These are phyloP conservation scores for Corythoichthys intestinalis DNA, from an alignment of 2,113 vertebrate species.

Conservation along the genomic window DNA sequence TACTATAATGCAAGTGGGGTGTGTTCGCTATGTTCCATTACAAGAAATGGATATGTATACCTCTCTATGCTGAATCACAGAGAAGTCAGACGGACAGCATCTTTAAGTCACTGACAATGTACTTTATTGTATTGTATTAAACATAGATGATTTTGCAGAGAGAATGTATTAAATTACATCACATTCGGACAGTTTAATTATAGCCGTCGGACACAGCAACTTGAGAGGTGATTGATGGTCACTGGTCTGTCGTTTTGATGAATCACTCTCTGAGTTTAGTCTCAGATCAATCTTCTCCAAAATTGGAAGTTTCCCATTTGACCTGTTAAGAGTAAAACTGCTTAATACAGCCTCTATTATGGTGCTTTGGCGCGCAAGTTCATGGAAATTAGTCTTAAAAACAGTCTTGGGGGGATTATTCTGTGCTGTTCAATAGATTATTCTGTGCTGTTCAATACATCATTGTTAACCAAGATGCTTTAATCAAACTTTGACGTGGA, in stretches of 20 bases:
- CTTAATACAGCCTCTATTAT: neutral
- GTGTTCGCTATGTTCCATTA: neutral
- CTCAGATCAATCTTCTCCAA: neutral
- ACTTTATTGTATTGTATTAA: neutral
- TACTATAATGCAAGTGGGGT: neutral
- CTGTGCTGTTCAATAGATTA: conserved; percentile 11
- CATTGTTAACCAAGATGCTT: conserved; percentile 30
- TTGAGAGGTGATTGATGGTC: neutral
- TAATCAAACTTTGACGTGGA: conserved; percentile 35
- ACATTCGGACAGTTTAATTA: conserved; percentile 9
- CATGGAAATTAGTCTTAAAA: neutral
- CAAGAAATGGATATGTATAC: neutral
- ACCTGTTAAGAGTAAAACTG: neutral
- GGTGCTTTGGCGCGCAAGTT: neutral
- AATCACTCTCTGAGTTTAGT: conserved; percentile 4
- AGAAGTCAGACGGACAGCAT: neutral
- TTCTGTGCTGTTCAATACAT: conserved; percentile 15
- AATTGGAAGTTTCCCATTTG: neutral
- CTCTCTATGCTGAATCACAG: neutral
- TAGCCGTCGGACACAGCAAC: neutral
- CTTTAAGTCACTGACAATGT: neutral
- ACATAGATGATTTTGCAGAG: neutral
- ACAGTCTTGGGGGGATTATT: neutral
- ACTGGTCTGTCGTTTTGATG: neutral
- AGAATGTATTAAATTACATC: conserved; percentile 1